Percentiles rank a stretch among this genome's conserved stretches.
These are phyloP conservation scores for Drosophila bipectinata DNA, from an alignment of 1,140 invertebrate species.

Conservation along the genomic window DNA sequence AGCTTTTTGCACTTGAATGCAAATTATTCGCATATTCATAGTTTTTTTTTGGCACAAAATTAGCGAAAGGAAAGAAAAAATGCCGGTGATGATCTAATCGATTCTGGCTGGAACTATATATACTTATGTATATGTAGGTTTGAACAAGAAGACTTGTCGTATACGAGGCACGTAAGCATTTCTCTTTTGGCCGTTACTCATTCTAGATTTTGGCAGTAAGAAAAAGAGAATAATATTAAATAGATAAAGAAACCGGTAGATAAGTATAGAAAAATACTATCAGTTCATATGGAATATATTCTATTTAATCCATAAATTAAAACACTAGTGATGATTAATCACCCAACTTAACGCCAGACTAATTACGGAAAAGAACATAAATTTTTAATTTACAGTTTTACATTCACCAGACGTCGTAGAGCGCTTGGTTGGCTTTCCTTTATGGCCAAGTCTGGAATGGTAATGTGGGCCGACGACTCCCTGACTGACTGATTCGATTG, in stretches of 20 bases:
- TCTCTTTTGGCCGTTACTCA: constrained; percentile 36
- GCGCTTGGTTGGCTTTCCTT: constrained; percentile 44
- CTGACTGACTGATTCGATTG: constrained; percentile 20
- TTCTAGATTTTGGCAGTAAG: constrained; percentile 29
- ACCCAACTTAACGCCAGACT: constrained; percentile 35
- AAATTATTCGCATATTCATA: constrained; percentile 52
- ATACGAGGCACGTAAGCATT: constrained; percentile 55
- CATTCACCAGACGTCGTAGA: constrained; percentile 24
- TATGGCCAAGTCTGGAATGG: constrained; percentile 18
- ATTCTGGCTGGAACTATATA: constrained; percentile 43
- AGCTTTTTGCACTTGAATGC: constrained; percentile 65
- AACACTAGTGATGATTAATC: constrained; percentile 32
- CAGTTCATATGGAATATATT: too few species aligned
- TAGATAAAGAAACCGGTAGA: constrained; percentile 14
- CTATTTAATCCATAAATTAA: too few species aligned
- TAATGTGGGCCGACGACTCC: constrained; percentile 42
- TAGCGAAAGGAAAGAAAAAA: constrained; percentile 30
- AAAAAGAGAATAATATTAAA: neutral
- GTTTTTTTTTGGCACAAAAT: constrained; percentile 31
- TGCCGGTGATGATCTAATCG: constrained; percentile 70
- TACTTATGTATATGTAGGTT: constrained; percentile 4
- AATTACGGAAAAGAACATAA: constrained; percentile 18
- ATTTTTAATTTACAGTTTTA: constrained; percentile 39
- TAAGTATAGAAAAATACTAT: too few species aligned
- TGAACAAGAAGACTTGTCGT: constrained; percentile 14